Evolutionary conservation across 2,888 invertebrate species (phyloP).

Genomic region (Lepidocyrtinus sp.): DNA sequence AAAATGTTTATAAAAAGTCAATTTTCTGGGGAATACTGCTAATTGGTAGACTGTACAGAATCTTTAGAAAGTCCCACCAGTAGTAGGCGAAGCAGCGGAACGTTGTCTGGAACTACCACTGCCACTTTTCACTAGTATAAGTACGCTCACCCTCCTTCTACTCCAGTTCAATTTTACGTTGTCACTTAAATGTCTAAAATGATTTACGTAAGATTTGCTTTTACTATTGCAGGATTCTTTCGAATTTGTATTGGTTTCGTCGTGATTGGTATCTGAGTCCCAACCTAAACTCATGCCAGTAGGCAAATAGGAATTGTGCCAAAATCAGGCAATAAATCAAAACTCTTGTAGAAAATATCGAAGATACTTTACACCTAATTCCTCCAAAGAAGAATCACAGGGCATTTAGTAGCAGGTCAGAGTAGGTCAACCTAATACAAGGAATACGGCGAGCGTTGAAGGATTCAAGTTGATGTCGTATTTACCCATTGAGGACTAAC

Average conservation of each 20-base stretch:
- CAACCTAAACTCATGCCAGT: slow-evolving; percentile 51
- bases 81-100: slow-evolving; percentile 21
- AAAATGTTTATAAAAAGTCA: not conserved
- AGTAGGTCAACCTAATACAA: not conserved
- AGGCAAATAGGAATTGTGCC: slow-evolving; percentile 19
- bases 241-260: slow-evolving; percentile 17
- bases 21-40: slow-evolving; percentile 41
- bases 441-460: not conserved
- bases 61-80: slow-evolving; percentile 5
- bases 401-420: slow-evolving; percentile 26
- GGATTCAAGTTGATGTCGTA: slow-evolving; percentile 34
- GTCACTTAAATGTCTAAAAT: slow-evolving; percentile 51
- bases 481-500: slow-evolving; percentile 31
- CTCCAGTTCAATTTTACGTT: slow-evolving; percentile 61
- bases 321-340: slow-evolving; percentile 19
- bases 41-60: not conserved
- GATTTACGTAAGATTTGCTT: slow-evolving; percentile 19
- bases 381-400: slow-evolving; percentile 17
- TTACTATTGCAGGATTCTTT: slow-evolving; percentile 9
- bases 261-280: slow-evolving; percentile 49
- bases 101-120: slow-evolving; percentile 65
- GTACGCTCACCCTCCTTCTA: slow-evolving; percentile 46
- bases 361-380: not conserved
- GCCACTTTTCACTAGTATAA: slow-evolving; percentile 60
- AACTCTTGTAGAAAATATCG: not conserved